Percentiles rank a stretch among this genome's conserved stretches.
phyloP scores from a whole-genome alignment of 2,113 vertebrate species.

The Onychostoma macrolepis region DNA sequence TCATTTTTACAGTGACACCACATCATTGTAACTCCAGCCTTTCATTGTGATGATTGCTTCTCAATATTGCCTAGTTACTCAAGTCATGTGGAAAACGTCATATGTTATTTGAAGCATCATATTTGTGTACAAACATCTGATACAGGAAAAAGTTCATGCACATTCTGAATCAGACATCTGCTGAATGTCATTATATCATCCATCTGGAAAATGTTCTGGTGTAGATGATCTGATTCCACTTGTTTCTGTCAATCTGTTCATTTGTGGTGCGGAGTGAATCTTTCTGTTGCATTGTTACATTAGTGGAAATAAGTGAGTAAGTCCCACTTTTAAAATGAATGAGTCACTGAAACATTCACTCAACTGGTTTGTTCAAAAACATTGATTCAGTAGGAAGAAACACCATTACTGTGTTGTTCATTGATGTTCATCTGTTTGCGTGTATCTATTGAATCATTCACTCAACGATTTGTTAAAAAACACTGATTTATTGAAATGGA shows the following conservation, averaged over 20 bases:
- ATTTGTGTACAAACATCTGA: not conserved
- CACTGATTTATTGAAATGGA: not conserved
- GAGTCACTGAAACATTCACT: not conserved
- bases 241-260: not conserved
- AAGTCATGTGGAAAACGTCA: too few species aligned
- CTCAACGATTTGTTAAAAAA: not conserved
- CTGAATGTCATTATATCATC: not conserved
- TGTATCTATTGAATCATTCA: not conserved
- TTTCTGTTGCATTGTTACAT: not conserved
- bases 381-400: not conserved
- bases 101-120: not conserved
- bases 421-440: too few species aligned
- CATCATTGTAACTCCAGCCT: too few species aligned
- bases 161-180: not conserved
- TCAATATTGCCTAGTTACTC: too few species aligned
- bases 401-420: not conserved
- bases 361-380: not conserved
- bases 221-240: not conserved
- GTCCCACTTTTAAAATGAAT: not conserved
- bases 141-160: not conserved
- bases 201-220: not conserved
- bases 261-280: not conserved
- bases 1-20: too few species aligned
- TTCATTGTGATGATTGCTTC: too few species aligned
- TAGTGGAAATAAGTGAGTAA: too few species aligned